Percentiles rank a stretch among this genome's conserved stretches.
Conservation (phyloP, 2,888 invertebrate species). For the Theretra japonica region DNA sequence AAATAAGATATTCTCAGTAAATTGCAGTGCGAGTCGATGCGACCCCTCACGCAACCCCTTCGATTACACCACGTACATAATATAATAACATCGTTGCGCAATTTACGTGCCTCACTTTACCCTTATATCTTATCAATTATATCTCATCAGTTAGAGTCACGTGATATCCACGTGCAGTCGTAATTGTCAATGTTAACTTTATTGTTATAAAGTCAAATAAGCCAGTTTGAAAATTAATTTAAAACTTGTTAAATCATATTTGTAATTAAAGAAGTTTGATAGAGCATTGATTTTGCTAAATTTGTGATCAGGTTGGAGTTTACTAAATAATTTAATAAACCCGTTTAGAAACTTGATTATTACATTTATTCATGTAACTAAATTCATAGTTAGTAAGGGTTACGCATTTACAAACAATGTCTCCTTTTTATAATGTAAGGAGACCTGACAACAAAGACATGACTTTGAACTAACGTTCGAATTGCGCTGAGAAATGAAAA, state of each 20-base stretch:
- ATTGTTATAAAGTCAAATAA: not conserved
- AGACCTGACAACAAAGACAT: too few relatives aligned
- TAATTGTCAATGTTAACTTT: not conserved
- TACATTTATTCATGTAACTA: too few relatives aligned
- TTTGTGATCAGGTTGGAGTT: too few relatives aligned
- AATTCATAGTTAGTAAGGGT: too few relatives aligned
- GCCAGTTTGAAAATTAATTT: too few relatives aligned
- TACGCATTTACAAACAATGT: too few relatives aligned
- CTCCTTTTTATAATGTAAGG: too few relatives aligned
- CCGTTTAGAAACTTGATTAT: too few relatives aligned
- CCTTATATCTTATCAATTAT: not conserved
- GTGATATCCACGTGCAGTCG: constrained; percentile 4
- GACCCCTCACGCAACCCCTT: constrained; percentile 1
- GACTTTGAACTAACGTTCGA: too few relatives aligned
- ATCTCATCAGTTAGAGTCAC: not conserved
- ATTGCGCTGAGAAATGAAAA: too few relatives aligned
- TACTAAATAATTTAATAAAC: not conserved
- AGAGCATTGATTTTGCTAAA: not conserved
- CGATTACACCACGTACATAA: not conserved
- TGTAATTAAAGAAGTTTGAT: not conserved
- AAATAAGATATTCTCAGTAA: not conserved
- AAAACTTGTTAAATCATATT: not conserved
- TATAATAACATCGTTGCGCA: not conserved
- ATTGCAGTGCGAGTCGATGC: not conserved
- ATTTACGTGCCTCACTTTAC: not conserved